Evolutionary conservation across 2,113 vertebrate species (phyloP).

Genomic region (Synodontis membranacea): DNA sequence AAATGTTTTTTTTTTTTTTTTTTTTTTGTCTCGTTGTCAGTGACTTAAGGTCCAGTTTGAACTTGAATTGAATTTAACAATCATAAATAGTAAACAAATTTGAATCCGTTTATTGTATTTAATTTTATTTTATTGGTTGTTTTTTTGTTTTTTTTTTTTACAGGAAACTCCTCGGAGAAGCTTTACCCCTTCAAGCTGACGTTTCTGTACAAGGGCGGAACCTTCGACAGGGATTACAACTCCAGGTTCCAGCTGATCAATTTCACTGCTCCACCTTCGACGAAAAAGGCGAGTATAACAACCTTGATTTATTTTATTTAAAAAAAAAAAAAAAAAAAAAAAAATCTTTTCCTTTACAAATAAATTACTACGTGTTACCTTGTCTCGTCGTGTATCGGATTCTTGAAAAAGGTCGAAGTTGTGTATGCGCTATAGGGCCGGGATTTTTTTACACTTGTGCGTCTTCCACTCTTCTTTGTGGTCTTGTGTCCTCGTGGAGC

Average conservation of each 20-base stretch:
- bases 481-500: no score
- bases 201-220: constrained; percentile 71
- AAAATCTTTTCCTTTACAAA: not conserved
- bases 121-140: not conserved
- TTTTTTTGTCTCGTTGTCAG: not conserved
- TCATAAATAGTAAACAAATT: not conserved
- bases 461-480: no score
- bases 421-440: not conserved
- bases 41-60: not conserved
- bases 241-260: constrained; percentile 65
- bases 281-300: constrained; percentile 65
- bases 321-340: no score
- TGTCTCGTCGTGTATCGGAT: no score
- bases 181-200: constrained; percentile 65
- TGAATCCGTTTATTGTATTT: not conserved
- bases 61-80: not conserved
- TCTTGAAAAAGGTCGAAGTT: not conserved
- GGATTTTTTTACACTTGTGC: not conserved
- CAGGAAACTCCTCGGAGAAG: constrained; percentile 46
- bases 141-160: not conserved
- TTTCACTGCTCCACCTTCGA: constrained; percentile 63
- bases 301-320: not conserved
- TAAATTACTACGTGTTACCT: no score
- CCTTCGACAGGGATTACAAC: constrained; percentile 77
- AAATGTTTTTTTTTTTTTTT: no score